Evolutionary conservation across 2,113 vertebrate genomes (phyloP).

Genomic region (Vimba vimba): DNA sequence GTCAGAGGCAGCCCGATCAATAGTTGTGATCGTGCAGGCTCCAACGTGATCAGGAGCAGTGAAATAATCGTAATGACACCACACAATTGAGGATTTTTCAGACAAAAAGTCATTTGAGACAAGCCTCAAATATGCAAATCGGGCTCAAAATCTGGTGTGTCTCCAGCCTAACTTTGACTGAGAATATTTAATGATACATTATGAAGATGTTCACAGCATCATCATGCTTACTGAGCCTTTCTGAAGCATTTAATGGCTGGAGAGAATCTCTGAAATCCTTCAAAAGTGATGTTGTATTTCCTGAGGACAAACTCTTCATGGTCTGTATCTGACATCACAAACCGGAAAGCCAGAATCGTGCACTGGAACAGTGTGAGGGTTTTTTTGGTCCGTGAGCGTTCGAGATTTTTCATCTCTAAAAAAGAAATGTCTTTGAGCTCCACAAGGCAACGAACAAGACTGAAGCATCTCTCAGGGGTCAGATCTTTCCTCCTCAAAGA

Average conservation of each 20-base stretch:
- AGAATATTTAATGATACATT: background rate
- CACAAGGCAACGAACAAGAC: conserved; percentile 43
- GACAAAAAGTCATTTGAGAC: too few species aligned
- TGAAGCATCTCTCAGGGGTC: conserved; percentile 31
- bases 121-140: too few species aligned
- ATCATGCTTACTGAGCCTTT: conserved; percentile 38
- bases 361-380: conserved; percentile 33
- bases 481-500: background rate
- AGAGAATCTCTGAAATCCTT: conserved; percentile 27
- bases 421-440: conserved; percentile 37
- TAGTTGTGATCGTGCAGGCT: too few species aligned
- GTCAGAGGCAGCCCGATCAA: too few species aligned
- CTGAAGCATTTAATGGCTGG: conserved; percentile 26
- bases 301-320: conserved; percentile 38
- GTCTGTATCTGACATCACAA: conserved; percentile 23
- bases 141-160: too few species aligned
- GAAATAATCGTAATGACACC: too few species aligned
- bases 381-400: background rate
- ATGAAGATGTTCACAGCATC: background rate
- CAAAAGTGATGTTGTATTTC: conserved; percentile 43
- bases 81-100: too few species aligned
- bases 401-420: background rate
- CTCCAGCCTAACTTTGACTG: background rate
- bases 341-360: conserved; percentile 28
- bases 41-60: too few species aligned